A percentile compares a stretch with the other conserved stretches of the same genome.
phyloP scores from a whole-genome alignment of 2,113 vertebrate species.

The Tragelaphus scriptus region DNA sequence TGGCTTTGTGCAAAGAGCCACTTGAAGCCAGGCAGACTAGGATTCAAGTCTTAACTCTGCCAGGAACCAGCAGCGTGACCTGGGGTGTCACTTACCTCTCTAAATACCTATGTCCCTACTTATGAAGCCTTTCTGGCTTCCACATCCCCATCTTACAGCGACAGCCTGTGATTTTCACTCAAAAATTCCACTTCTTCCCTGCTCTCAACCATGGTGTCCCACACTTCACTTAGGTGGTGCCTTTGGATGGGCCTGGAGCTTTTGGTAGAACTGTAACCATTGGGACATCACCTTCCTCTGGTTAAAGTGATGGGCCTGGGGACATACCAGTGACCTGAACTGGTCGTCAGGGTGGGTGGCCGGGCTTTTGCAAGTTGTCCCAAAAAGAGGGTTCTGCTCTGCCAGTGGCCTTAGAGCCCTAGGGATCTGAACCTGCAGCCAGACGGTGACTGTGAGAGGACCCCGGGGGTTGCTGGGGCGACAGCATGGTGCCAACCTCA shows the following conservation, averaged over 20 bases:
- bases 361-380: not conserved
- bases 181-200: not conserved
- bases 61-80: not conserved
- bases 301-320: not conserved
- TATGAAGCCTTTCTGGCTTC: not conserved
- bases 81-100: not conserved
- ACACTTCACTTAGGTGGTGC: not conserved
- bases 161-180: not conserved
- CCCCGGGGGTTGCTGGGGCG: not conserved
- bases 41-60: not conserved
- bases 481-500: not conserved
- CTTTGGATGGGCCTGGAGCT: not conserved
- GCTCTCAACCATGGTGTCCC: not conserved
- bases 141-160: not conserved
- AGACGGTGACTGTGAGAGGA: not conserved
- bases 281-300: not conserved
- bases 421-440: not conserved
- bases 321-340: not conserved
- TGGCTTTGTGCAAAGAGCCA: not conserved
- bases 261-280: not conserved
- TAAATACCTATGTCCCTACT: not conserved
- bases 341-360: not conserved
- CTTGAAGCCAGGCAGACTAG: too few species aligned
- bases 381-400: not conserved
- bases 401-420: not conserved